Conservation (phyloP, 1,140 invertebrate species). For the Melanaphis sacchari region DNA sequence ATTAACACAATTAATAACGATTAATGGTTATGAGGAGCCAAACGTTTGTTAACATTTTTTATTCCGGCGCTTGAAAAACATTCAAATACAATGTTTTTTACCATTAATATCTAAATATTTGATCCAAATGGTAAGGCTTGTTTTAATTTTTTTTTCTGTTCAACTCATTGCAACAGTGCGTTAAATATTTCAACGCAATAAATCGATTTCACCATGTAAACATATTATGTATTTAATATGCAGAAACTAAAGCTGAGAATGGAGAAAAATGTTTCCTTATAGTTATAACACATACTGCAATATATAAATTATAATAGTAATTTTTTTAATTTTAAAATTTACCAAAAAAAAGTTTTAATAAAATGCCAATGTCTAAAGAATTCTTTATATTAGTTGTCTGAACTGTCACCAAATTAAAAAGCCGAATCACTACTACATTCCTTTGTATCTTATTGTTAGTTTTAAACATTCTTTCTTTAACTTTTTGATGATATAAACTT, state of each 20-base stretch:
- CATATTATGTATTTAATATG: neutral
- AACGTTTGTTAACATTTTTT: neutral
- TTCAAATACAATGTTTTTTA: neutral
- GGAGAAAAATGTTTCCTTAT: neutral
- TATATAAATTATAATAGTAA: neutral
- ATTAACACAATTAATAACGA: neutral
- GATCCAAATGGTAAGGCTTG: neutral
- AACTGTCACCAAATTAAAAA: neutral
- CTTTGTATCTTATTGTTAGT: neutral
- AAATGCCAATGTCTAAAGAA: neutral
- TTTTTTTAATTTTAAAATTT: neutral
- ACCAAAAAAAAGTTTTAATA: slow-evolving; percentile 4
- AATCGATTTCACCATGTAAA: neutral
- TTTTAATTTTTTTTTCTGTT: neutral
- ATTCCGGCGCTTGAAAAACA: neutral
- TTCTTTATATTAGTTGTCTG: neutral
- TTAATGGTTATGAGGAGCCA: neutral
- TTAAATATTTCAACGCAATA: neutral
- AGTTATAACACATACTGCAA: neutral
- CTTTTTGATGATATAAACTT: neutral
- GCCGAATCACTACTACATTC: neutral
- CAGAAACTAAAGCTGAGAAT: neutral
- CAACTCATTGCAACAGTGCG: neutral
- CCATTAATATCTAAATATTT: neutral
- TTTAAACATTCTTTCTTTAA: neutral